Conservation (phyloP, 1,140 invertebrate species). For the Conus ventricosus region DNA sequence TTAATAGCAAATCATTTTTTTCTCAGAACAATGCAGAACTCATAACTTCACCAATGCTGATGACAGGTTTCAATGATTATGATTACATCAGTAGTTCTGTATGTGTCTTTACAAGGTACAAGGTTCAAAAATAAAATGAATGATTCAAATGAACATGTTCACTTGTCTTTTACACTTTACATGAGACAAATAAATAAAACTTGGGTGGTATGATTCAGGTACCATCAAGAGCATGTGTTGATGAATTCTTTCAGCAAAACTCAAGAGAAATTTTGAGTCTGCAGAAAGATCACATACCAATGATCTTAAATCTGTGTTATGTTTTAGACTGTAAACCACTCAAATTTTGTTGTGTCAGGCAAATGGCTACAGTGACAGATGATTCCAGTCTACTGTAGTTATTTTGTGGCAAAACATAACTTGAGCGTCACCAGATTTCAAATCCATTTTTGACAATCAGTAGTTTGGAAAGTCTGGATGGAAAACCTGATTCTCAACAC, state of each 20-base stretch:
- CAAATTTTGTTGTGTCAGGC: neutral
- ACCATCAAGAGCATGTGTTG: constrained; percentile 10
- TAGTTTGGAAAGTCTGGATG: neutral
- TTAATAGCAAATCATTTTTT: too few species aligned
- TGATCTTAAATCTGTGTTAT: neutral
- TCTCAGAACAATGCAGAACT: too few species aligned
- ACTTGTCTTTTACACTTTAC: neutral
- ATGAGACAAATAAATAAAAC: neutral
- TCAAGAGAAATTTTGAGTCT: neutral
- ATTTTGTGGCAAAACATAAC: neutral
- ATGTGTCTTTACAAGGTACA: too few species aligned
- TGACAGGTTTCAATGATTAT: too few species aligned
- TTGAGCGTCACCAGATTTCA: neutral
- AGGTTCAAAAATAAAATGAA: too few species aligned
- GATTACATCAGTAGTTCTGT: too few species aligned
- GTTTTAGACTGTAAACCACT: neutral
- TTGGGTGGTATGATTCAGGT: neutral
- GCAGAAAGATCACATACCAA: neutral
- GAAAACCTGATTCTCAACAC: neutral
- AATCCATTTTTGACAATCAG: neutral
- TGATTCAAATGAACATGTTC: too few species aligned
- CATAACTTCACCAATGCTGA: too few species aligned
- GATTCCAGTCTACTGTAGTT: neutral
- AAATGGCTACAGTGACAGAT: neutral
- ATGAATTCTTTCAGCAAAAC: constrained; percentile 1